A percentile compares a stretch with the other conserved stretches of the same genome.
These are phyloP conservation scores for Drosophila quinaria DNA, from an alignment of 2,888 invertebrate species.

Conservation along the genomic window DNA sequence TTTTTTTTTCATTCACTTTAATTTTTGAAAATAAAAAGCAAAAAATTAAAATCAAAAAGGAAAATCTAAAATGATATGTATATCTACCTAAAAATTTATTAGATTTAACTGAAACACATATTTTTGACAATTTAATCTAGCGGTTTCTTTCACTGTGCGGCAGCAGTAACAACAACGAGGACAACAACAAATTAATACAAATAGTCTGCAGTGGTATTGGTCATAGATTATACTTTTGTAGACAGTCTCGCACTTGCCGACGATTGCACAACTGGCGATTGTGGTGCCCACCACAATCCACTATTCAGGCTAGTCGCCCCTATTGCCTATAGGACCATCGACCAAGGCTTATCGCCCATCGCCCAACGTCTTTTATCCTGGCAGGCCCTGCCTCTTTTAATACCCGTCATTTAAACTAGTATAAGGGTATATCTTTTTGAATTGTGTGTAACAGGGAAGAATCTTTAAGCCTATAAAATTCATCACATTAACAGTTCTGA, in stretches of 20 bases:
- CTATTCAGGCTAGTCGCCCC: conserved; percentile 2
- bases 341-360: conserved; percentile 16
- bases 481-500: too few species aligned
- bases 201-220: conserved; percentile 76
- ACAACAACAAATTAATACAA: conserved; percentile 77
- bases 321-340: conserved; percentile 8
- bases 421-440: too few species aligned
- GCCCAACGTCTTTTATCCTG: conserved; percentile 33
- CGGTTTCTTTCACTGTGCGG: background rate
- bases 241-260: conserved; percentile 71
- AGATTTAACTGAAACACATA: too few species aligned
- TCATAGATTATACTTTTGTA: conserved; percentile 76
- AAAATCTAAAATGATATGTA: too few species aligned
- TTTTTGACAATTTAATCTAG: too few species aligned
- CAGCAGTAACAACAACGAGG: conserved; percentile 20
- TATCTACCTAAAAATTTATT: too few species aligned
- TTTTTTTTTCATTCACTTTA: too few species aligned
- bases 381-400: conserved; percentile 17
- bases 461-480: too few species aligned
- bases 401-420: too few species aligned
- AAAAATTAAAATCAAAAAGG: too few species aligned
- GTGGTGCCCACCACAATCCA: conserved; percentile 4
- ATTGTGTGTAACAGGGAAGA: too few species aligned
- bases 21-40: too few species aligned
- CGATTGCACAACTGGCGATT: conserved; percentile 11